Percentiles rank a stretch among this genome's conserved stretches.
These are phyloP conservation scores for Plebejus argus DNA, from an alignment of 2,888 invertebrate genomes.

Conservation along the genomic window DNA sequence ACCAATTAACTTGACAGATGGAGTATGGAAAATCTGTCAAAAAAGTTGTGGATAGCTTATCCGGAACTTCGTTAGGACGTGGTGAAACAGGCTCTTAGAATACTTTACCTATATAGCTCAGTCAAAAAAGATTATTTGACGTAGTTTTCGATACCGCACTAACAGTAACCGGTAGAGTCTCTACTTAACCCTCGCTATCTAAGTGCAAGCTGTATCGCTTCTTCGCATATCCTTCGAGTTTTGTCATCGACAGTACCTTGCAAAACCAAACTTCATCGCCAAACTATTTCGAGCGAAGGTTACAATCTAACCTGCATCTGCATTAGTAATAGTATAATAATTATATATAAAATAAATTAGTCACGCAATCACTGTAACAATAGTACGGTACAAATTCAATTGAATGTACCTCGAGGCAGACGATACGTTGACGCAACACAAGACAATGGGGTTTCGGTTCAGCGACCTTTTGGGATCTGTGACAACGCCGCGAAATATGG, in stretches of 20 bases:
- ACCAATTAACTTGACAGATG: too few species aligned
- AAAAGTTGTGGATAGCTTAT: too few species aligned
- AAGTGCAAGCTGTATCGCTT: not conserved
- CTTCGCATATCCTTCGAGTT: not conserved
- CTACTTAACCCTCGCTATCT: not conserved
- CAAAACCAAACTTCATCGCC: not conserved
- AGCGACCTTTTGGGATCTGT: slow-evolving; percentile 75
- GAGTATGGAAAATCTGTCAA: too few species aligned
- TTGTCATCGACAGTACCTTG: slow-evolving; percentile 9
- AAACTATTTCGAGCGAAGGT: slow-evolving; percentile 28
- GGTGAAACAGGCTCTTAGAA: too few species aligned
- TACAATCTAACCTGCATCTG: slow-evolving; percentile 44
- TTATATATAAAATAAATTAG: slow-evolving; percentile 59
- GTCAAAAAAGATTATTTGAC: too few species aligned
- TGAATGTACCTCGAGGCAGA: slow-evolving; percentile 69
- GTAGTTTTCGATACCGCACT: too few species aligned
- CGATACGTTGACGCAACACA: slow-evolving; percentile 75
- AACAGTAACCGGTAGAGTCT: too few species aligned
- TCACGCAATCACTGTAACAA: slow-evolving; percentile 66
- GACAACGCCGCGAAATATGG: slow-evolving; percentile 75
- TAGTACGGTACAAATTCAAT: slow-evolving; percentile 71
- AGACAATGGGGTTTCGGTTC: slow-evolving; percentile 76
- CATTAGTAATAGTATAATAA: slow-evolving; percentile 50
- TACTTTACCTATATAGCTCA: too few species aligned
- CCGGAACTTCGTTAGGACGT: too few species aligned